Base-by-base conservation (phyloP, 2,113 vertebrate genomes). In the Antennarius striatus region DNA sequence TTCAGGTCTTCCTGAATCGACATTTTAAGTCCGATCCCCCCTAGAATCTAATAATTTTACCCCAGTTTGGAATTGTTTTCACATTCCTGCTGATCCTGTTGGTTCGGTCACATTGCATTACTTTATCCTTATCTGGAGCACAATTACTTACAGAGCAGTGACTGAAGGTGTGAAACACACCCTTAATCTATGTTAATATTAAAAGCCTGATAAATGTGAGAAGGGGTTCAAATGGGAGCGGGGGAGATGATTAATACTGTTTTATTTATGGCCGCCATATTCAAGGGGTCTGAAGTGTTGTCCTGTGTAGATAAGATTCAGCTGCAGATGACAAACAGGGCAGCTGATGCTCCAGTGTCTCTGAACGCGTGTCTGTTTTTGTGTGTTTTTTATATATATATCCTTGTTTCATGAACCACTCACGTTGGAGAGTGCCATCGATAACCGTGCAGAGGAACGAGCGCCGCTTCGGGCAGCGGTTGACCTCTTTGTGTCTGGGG, bases 201-300 rank as follows among this genome's bases (percentile, higher is more conserved):
- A 90, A 91, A 88, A 88, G 80, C 73, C 82, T 90, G 84, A 91
- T 92, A 83, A 90, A 90, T 92, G 80, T 83, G 83, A 87, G 76
- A 88, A 71, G 56, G 83, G 61, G 58, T 81, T 74, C 70, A 80
- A 86, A 77, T 77, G 74, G 73, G 82, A 79, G 59, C 73, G 53
- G 63, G 63, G 51, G 64, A 61, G 68, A 81, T 89, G 86, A 92
- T 91, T 88, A 90, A 90, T 91, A 80, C 72, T 79, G 81, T 77
- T 90, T 87, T 90, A 90, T 92, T 91, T 89, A 89, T 91, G 86
- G 83, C 68, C 55, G 68, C 75, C 65, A 64, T 85, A 85, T 85
- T 88, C 62, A 62, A 65, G 78, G 58, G 50, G 73, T 86, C 63
- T 88, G 83, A 87, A 86, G 88, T 86, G 86, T 82, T 75, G 83